These are phyloP conservation scores for Sisyra nigra DNA, from an alignment of 2,888 invertebrate species.

Conservation along the genomic window DNA sequence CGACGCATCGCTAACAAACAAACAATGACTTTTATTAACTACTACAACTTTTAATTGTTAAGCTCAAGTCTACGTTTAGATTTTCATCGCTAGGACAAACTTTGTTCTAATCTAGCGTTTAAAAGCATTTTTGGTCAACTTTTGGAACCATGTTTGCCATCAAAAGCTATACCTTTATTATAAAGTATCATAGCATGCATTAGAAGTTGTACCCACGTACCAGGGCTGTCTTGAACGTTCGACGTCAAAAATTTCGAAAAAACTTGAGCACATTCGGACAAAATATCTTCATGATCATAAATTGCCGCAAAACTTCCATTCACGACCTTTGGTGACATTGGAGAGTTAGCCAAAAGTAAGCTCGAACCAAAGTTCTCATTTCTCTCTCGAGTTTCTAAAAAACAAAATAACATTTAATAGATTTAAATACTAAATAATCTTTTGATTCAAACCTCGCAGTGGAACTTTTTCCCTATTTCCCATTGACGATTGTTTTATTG, in stretches of 20 bases:
- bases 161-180: no score
- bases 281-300: conserved; percentile 61
- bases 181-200: conserved; percentile 14
- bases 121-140: no score
- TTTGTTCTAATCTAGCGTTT: no score
- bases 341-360: conserved; percentile 81
- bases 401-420: no score
- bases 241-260: conserved; percentile 53
- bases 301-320: conserved; percentile 88
- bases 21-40: conserved; percentile 14
- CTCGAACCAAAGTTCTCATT: conserved; percentile 88
- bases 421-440: no score
- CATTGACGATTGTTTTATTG: conserved; percentile 13
- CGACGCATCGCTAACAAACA: conserved; percentile 56
- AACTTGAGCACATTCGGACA: conserved; percentile 56
- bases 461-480: conserved; percentile 46
- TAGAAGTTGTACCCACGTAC: conserved; percentile 28
- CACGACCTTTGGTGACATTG: conserved; percentile 92
- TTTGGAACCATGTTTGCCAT: no score
- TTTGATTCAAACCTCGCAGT: conserved; percentile 45
- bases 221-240: conserved; percentile 49
- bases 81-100: no score
- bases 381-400: conserved; percentile 61
- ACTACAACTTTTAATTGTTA: no score
- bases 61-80: no score